These are phyloP conservation scores for Hormiphora californensis DNA, from an alignment of 37 sponge, comb jelly and placozoan genomes.

Conservation along the genomic window DNA sequence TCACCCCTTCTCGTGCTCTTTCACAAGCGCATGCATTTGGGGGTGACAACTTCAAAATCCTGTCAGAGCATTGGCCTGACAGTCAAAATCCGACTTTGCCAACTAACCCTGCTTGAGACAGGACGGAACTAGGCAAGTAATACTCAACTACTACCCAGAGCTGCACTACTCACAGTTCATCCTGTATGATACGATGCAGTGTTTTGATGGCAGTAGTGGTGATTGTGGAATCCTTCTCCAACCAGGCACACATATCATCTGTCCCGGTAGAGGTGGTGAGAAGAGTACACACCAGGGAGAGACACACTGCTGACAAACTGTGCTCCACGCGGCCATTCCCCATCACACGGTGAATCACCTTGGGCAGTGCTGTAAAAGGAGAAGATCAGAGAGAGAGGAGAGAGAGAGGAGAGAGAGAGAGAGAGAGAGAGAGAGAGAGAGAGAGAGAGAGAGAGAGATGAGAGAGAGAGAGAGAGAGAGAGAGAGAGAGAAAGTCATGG, in stretches of 20 bases:
- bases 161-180: not conserved
- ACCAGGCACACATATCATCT: slow-evolving; percentile 49
- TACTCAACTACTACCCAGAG: no score
- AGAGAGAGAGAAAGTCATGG: not conserved
- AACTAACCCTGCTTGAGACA: no score
- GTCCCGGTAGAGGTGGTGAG: slow-evolving; percentile 25
- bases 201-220: slow-evolving; percentile 35
- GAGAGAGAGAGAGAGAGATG: not conserved
- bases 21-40: no score
- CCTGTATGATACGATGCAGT: not conserved
- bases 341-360: slow-evolving; percentile 39
- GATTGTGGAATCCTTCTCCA: slow-evolving; percentile 42
- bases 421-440: not conserved
- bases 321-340: not conserved
- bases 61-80: no score
- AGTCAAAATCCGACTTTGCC: no score
- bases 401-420: not conserved
- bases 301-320: slow-evolving; percentile 36
- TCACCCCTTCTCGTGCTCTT: no score
- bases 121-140: no score
- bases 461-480: not conserved
- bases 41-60: no score
- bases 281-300: slow-evolving; percentile 41
- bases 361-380: slow-evolving; percentile 25
- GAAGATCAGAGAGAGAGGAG: not conserved